Conservation (phyloP, 1,140 invertebrate genomes). For the Nixonia krombeini region DNA sequence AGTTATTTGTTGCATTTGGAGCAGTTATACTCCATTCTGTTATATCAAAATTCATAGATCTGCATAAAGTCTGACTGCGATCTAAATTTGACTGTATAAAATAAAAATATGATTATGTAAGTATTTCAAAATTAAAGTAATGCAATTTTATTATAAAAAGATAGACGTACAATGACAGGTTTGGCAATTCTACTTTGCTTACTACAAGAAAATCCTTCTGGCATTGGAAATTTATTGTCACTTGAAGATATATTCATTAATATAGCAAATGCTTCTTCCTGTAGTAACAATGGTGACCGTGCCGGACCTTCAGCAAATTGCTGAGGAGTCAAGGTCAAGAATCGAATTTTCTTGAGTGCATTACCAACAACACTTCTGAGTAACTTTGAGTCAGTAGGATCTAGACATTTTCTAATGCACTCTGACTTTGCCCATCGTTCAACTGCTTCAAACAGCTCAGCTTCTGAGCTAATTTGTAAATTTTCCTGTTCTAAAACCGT, state of each 20-base stretch:
- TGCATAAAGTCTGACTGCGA: background rate
- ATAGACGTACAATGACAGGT: background rate
- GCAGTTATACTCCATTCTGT: too few relatives aligned
- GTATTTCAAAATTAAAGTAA: too few relatives aligned
- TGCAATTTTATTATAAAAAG: too few relatives aligned
- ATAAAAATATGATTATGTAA: background rate
- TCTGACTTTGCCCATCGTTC: slow-evolving; percentile 76
- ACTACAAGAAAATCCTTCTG: slow-evolving; percentile 77
- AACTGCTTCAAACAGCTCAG: slow-evolving; percentile 82
- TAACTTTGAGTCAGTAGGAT: slow-evolving; percentile 59
- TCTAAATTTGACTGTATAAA: slow-evolving; percentile 46
- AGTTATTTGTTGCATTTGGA: too few relatives aligned
- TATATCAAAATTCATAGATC: background rate
- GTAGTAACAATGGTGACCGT: slow-evolving; percentile 78
- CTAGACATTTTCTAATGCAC: slow-evolving; percentile 58
- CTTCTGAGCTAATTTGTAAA: slow-evolving; percentile 80
- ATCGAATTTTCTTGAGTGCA: slow-evolving; percentile 79
- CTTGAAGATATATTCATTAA: slow-evolving; percentile 85
- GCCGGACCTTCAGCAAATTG: slow-evolving; percentile 86
- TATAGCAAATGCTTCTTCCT: slow-evolving; percentile 84
- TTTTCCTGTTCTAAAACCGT: slow-evolving; percentile 82
- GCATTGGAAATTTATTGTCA: slow-evolving; percentile 76
- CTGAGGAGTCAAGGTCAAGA: slow-evolving; percentile 82
- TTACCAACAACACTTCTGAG: slow-evolving; percentile 70
- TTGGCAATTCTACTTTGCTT: slow-evolving; percentile 46